Evolutionary conservation across 2,113 vertebrate genomes (phyloP).

Genomic region (Myiagra hebetior): DNA sequence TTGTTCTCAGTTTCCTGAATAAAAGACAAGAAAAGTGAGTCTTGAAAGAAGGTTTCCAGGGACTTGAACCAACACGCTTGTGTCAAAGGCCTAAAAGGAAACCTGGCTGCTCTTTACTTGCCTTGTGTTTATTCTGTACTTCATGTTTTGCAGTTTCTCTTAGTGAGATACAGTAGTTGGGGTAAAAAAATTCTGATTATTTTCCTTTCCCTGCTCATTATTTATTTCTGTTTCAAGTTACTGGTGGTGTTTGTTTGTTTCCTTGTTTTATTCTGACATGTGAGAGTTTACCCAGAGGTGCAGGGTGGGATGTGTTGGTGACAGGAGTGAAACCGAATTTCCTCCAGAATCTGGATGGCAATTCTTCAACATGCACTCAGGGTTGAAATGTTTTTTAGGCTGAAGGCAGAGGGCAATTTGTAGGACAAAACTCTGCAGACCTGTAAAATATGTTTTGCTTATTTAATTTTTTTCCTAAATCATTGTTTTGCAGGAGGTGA

Average conservation of each 20-base stretch:
- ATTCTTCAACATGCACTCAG: neutral
- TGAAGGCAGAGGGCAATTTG: neutral
- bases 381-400: neutral
- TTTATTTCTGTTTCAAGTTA: neutral
- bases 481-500: neutral
- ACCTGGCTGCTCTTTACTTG: neutral
- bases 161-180: neutral
- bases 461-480: neutral
- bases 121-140: neutral
- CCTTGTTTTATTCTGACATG: neutral
- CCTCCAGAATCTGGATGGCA: neutral
- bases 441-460: neutral
- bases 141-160: neutral
- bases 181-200: neutral
- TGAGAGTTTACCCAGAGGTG: neutral
- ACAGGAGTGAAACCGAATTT: fast-evolving
- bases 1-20: neutral
- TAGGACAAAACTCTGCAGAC: neutral
- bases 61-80: neutral
- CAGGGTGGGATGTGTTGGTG: neutral
- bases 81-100: neutral
- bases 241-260: neutral
- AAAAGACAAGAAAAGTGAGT: neutral
- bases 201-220: neutral
- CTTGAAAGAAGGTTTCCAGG: neutral